A percentile compares a stretch with the other conserved stretches of the same genome.
Evolutionary conservation across 2,797 vertebrate species (phyloP).

Genomic region (Gymnothorax reevesii): DNA sequence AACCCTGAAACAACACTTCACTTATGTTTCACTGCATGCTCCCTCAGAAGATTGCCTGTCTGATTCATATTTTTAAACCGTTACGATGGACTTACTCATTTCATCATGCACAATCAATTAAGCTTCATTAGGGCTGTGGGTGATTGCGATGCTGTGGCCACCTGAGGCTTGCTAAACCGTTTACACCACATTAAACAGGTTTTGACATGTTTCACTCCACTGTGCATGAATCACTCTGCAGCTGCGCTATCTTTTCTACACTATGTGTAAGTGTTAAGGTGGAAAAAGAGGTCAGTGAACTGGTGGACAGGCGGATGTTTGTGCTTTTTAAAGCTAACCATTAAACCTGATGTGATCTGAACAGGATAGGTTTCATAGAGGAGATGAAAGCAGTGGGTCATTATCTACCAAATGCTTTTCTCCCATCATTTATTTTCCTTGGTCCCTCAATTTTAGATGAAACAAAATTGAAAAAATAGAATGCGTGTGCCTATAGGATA

Average conservation of each 20-base stretch:
- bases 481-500: neutral
- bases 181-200: constrained; percentile 12
- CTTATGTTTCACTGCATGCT: neutral
- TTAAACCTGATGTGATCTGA: neutral
- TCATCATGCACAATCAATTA: constrained; percentile 4
- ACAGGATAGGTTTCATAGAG: neutral
- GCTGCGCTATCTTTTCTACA: neutral
- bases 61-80: neutral
- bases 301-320: neutral
- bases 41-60: neutral
- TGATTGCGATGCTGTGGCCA: neutral
- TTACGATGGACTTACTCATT: neutral
- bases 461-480: neutral
- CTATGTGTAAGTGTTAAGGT: neutral
- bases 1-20: neutral
- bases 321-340: neutral
- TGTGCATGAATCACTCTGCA: constrained; percentile 42
- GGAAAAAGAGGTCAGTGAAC: constrained; percentile 1
- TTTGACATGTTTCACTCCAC: constrained; percentile 19
- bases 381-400: constrained; percentile 6
- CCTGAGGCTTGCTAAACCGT: neutral
- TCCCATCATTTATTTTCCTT: neutral
- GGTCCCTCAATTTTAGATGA: neutral
- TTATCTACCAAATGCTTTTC: neutral
- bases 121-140: constrained; percentile 19